Base-by-base conservation (phyloP, 2,797 vertebrate species). In the Rhabdomys pumilio region DNA sequence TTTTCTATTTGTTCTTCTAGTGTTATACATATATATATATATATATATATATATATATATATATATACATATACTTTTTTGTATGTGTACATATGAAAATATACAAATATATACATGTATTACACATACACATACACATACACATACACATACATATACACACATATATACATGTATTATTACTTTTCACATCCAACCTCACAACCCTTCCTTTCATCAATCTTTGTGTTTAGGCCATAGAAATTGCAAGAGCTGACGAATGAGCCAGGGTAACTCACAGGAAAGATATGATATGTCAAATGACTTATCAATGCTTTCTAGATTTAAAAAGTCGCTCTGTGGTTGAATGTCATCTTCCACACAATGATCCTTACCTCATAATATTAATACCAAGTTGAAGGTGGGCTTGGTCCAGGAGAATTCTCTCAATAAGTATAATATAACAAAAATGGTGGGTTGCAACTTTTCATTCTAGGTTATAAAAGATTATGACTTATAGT, bases 281-380 rank as follows among this genome's bases (percentile, higher is more conserved):
- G 41, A 63, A 95, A 86, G 84, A 79, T 41, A 73, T 77, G 63
- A 34, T 34, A 3, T 79, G 24, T 96, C 76, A 82, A 87, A 34
- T 47, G 41, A 88, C 26, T 95, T 93, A 81, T 31, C 3, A 61
- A 80, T 53, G 88, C 5, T 20, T 65, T 95, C 44, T 81, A 91
- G 63, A 93, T 95, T 55, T 89, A n/a, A 57, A 84, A 73, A 59
- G 24, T 53, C 38, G 84, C 10, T 19, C n/a, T 86, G 47, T 11
- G 12, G 41, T 31, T 63, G 10, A 84, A 83, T 76, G 44, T 1
- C 29, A 72, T 77, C 24, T 50, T 44, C 38, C 20, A 87, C 10
- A 31, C 67, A 94, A 26, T 2, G 19, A 87, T 50, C n/a, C 3
- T 34, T 86, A 38, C 8, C 20, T 93, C 38, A 59, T 31, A 73